phyloP scores from a whole-genome alignment of 2,797 vertebrate genomes.

The Lacerta viridis region DNA sequence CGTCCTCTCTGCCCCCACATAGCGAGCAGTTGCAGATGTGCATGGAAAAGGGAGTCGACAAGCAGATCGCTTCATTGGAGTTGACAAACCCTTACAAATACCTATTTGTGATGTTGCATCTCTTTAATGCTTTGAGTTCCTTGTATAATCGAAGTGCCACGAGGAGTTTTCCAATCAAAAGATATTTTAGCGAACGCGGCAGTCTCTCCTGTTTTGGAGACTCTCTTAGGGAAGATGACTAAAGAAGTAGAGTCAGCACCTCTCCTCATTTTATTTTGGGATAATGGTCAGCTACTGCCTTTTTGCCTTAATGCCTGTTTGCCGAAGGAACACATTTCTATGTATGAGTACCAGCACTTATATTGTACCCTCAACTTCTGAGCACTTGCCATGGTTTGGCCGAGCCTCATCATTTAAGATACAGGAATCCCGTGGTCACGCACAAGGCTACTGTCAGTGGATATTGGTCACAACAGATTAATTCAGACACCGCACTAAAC shows the following conservation, averaged over 20 bases:
- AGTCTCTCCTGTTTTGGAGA: slow-evolving; percentile 47
- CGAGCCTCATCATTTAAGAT: not conserved
- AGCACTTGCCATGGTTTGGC: too few species aligned
- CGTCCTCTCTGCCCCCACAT: slow-evolving; percentile 58
- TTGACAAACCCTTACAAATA: slow-evolving; percentile 68
- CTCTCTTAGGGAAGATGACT: slow-evolving; percentile 58
- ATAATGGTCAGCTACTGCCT: not conserved
- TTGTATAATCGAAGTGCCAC: slow-evolving; percentile 61
- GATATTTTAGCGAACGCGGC: slow-evolving; percentile 60
- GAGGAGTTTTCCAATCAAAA: slow-evolving; percentile 57
- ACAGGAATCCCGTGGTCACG: not conserved
- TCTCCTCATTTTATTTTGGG: slow-evolving; percentile 32
- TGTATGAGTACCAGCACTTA: not conserved
- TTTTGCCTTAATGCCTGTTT: not conserved
- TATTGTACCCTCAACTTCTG: not conserved
- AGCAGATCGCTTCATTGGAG: slow-evolving; percentile 62
- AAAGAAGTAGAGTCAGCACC: slow-evolving; percentile 18
- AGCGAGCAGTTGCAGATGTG: slow-evolving; percentile 68
- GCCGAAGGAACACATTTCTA: not conserved
- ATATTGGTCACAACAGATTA: not conserved
- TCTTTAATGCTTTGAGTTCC: slow-evolving; percentile 67
- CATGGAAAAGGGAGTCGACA: slow-evolving; percentile 42
- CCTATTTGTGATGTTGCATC: slow-evolving; percentile 55
- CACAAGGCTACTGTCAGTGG: too few species aligned
- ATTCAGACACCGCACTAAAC: not conserved